phyloP scores from a whole-genome alignment of 2,888 invertebrate genomes.

The Drosophila niveifrons region DNA sequence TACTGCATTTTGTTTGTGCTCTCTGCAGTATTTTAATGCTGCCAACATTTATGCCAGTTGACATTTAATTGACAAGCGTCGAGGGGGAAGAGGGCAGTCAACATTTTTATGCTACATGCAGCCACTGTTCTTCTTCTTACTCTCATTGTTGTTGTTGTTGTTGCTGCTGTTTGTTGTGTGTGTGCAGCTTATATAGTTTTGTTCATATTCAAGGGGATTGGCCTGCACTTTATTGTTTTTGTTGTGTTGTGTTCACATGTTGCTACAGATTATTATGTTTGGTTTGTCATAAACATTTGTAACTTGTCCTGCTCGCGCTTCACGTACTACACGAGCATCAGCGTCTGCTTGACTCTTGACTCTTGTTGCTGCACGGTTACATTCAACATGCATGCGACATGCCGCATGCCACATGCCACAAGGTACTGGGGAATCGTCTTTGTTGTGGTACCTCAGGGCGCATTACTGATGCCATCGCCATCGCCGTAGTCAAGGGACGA shows the following conservation, averaged over 20 bases:
- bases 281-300: constrained; percentile 81
- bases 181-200: constrained; percentile 3
- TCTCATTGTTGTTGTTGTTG: not conserved
- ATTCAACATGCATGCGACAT: constrained; percentile 10
- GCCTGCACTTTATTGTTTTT: constrained; percentile 37
- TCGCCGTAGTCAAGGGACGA: constrained; percentile 14
- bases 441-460: constrained; percentile 23
- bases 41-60: constrained; percentile 71
- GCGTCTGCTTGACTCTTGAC: constrained; percentile 4
- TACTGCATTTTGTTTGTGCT: constrained; percentile 25
- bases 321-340: constrained; percentile 18
- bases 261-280: constrained; percentile 73
- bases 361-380: constrained; percentile 22
- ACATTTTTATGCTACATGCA: constrained; percentile 36
- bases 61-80: constrained; percentile 76
- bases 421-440: constrained; percentile 26
- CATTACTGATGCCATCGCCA: constrained; percentile 20
- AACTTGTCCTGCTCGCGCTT: constrained; percentile 54
- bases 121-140: not conserved
- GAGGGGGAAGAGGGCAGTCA: constrained; percentile 36
- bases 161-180: constrained; percentile 13
- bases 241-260: constrained; percentile 22
- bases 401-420: constrained; percentile 30
- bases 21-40: constrained; percentile 64
- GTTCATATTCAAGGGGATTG: constrained; percentile 24